A percentile compares a stretch with the other conserved stretches of the same genome.
Evolutionary conservation across 2,113 vertebrate species (phyloP).

Genomic region (Rostratula benghalensis): DNA sequence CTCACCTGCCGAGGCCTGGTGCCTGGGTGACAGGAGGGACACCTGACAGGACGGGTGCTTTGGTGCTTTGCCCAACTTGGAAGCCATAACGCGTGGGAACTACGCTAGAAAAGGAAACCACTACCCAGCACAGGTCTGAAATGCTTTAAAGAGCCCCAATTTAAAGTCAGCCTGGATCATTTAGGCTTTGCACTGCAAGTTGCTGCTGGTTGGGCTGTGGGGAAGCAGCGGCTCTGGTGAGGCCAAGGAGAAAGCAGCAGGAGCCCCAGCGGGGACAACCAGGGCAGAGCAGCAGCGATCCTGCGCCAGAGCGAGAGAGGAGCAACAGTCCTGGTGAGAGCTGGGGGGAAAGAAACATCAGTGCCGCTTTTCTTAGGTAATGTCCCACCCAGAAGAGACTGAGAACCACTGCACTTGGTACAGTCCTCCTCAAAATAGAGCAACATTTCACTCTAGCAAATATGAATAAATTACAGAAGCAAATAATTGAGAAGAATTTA

Average conservation of each 20-base stretch:
- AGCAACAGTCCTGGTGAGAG: not conserved
- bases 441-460: conserved; percentile 2
- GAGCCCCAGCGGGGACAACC: not conserved
- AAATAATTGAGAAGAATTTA: conserved; percentile 34
- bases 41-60: not conserved
- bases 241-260: not conserved
- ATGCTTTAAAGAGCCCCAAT: not conserved
- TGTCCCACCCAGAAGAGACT: not conserved
- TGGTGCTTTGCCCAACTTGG: not conserved
- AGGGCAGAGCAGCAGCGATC: not conserved
- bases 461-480: conserved; percentile 5
- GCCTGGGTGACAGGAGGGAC: not conserved
- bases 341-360: not conserved
- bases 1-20: not conserved
- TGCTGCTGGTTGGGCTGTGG: not conserved
- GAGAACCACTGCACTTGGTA: not conserved
- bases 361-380: not conserved
- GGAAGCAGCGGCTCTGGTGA: not conserved
- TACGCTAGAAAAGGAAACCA: not conserved
- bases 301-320: not conserved
- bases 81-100: not conserved
- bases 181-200: not conserved
- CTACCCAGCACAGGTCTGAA: not conserved
- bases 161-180: not conserved
- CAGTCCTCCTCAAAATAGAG: not conserved